Base-by-base conservation (phyloP, 2,797 vertebrate species). In the Emys orbicularis region DNA sequence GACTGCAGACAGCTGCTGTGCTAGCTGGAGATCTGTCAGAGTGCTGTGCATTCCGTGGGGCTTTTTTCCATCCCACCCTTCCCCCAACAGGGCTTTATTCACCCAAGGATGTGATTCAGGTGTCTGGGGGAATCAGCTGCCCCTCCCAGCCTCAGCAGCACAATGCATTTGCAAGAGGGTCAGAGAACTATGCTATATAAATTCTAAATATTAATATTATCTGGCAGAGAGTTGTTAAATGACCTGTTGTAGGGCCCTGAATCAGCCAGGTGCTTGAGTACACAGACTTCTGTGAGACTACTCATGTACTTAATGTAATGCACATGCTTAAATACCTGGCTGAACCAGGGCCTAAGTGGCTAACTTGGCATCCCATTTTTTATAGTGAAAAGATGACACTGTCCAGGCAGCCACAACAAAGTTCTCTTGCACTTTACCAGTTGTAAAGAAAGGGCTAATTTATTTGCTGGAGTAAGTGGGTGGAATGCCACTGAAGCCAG, bases 401-500 rank as follows among this genome's bases (percentile, higher is more conserved):
- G 56, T 15, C 47, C 25, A 85, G 11, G 2, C 91, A 93, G 41
- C 2, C 72, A 87, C 53, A 85, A 53, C 10, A 82, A 83, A 87
- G 53, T 16, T 87, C 81, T 90, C 21, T 74, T 72, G 12, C 34
- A 37, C 31, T 47, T 52, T 59, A 79, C 88, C 85, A 15, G 79
- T 53, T 86, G 12, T 89, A 95, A 90, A 52, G 31, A 84, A 90
- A 52, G 21, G 23, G 5, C 2, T 44, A 29, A 0, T 31, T 84
- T 83, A 87, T 65, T 50, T 93, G 37, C 41, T 89, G 81, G 41
- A 11, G 1, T 9, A 59, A 90, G 29, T 50, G 68, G 18, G 81
- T 65, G 91, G 94, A 95, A 83, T 49, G 80, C 52, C 89, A 79
- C 23, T 84, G 77, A 82, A 92, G 29, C 77, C 83, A 86, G 13